Conservation (phyloP, 2,113 vertebrate species). For the Puntigrus tetrazona region DNA sequence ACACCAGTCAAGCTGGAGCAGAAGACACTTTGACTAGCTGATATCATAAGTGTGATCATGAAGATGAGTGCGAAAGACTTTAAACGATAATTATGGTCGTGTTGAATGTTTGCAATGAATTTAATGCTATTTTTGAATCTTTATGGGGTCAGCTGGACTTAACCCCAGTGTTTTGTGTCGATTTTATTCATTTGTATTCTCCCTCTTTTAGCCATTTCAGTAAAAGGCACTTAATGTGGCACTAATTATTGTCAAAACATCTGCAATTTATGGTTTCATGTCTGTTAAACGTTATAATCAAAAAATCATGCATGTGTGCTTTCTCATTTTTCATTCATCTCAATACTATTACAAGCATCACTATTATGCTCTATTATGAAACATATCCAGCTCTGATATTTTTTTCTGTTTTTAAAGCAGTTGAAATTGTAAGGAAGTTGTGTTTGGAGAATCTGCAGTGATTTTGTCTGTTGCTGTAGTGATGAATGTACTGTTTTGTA, state of each 20-base stretch:
- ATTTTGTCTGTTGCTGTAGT: slow-evolving; percentile 34
- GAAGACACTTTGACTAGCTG: slow-evolving; percentile 25
- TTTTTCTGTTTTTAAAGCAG: not conserved
- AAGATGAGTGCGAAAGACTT: not conserved
- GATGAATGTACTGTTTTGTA: slow-evolving; percentile 47
- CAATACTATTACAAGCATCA: slow-evolving; percentile 7
- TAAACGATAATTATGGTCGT: not conserved
- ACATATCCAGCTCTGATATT: not conserved
- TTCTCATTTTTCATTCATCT: slow-evolving; percentile 19
- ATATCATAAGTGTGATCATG: not conserved
- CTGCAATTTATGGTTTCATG: slow-evolving; percentile 20
- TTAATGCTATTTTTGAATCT: slow-evolving; percentile 32
- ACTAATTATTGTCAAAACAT: slow-evolving; percentile 8
- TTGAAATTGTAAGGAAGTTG: not conserved
- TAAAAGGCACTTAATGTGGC: slow-evolving; percentile 13
- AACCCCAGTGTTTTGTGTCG: slow-evolving; percentile 57
- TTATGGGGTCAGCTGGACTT: slow-evolving; percentile 73
- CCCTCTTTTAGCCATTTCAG: not conserved
- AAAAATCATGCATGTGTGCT: slow-evolving; percentile 11
- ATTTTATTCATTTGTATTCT: slow-evolving; percentile 22
- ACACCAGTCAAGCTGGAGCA: not conserved
- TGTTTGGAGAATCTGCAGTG: slow-evolving; percentile 15
- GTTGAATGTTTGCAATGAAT: slow-evolving; percentile 52
- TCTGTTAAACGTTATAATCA: slow-evolving; percentile 3
- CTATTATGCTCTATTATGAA: slow-evolving; percentile 11